Percentiles rank a stretch among this genome's conserved stretches.
phyloP scores from a whole-genome alignment of 2,888 invertebrate species.

The Stenchaetothrips biformis region DNA sequence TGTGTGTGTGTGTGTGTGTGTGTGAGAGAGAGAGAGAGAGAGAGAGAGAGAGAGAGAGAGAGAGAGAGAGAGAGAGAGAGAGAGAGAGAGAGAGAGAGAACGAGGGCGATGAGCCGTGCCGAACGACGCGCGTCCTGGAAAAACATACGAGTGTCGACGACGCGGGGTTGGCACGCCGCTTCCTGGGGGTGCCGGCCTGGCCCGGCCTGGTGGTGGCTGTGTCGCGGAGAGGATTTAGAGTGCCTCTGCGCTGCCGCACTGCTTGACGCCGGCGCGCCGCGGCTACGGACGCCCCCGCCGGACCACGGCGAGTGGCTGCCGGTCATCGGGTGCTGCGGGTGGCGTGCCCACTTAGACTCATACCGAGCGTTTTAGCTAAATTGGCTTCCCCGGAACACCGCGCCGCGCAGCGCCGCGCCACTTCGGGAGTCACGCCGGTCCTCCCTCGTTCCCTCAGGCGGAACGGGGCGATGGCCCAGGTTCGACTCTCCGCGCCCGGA shows the following conservation, averaged over 20 bases:
- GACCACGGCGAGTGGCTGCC: neutral
- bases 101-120: too few species aligned
- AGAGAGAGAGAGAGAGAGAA: too few species aligned
- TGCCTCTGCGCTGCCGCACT: too few species aligned
- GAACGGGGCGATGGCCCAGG: too few species aligned
- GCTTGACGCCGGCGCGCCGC: neutral
- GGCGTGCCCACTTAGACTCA: slow-evolving; percentile 15
- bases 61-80: too few species aligned
- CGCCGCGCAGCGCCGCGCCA: neutral
- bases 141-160: too few species aligned
- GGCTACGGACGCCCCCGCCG: neutral
- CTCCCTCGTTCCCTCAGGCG: neutral
- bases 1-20: too few species aligned
- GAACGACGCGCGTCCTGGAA: too few species aligned
- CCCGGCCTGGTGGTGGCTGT: neutral
- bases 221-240: neutral
- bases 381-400: slow-evolving; percentile 8
- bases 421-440: neutral
- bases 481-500: too few species aligned
- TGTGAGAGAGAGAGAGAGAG: too few species aligned
- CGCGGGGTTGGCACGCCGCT: too few species aligned
- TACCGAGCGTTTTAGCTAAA: slow-evolving; percentile 24
- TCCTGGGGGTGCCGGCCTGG: neutral
- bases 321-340: neutral
- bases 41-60: too few species aligned